Evolutionary conservation across 2,113 vertebrate species (phyloP), one percentile per base, ranked within the genome.

Genomic region (Peromyscus leucopus): DNA sequence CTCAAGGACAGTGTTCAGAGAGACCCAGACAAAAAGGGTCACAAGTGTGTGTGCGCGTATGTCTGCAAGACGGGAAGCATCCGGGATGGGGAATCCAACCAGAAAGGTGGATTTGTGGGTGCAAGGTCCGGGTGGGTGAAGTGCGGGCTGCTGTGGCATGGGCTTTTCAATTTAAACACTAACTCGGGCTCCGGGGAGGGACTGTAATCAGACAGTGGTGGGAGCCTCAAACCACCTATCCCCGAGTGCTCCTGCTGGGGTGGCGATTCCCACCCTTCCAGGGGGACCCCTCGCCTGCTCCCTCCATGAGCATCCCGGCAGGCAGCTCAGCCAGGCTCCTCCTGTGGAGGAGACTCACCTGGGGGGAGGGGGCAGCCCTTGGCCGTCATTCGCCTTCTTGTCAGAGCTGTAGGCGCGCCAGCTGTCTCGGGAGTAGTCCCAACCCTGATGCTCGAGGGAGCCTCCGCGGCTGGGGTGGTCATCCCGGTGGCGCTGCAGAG

Each of bases 401-500:
- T 99, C 99, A 0, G 99, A 99, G 1, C 99, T 97, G 0, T 98
- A 99, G 83, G 99, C 98, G 0, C 98, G 97, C 99, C 99, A 99
- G 24, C 98, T 97, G 1, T 99, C 99, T 0, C 99, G 98, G 1
- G 99, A 98, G 3, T 99, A 98, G 3, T 99, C 99, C 90, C 99
- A 98, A 79, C 98, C 42, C 7, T 99, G 99, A 59, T 99, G 98
- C 6, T 99, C 99, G 0, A 98, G 98, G 0, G 96, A 97, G 17
- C 98, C 98, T 2, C 96, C 92, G 0, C 96, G 97, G 87, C 96
- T 12, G 0, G 98, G 98, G n/a, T 99, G 98, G n/a, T 98, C 98
- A 0, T 99, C 99, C 0, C 99, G 98, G 90, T 99, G 99, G 96
- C 99, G 99, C 99, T 99, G 97, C 7, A 97, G 97, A 5, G 97